Evolutionary conservation across 1,140 invertebrate species (phyloP).

Genomic region (Drosophila sproati): DNA sequence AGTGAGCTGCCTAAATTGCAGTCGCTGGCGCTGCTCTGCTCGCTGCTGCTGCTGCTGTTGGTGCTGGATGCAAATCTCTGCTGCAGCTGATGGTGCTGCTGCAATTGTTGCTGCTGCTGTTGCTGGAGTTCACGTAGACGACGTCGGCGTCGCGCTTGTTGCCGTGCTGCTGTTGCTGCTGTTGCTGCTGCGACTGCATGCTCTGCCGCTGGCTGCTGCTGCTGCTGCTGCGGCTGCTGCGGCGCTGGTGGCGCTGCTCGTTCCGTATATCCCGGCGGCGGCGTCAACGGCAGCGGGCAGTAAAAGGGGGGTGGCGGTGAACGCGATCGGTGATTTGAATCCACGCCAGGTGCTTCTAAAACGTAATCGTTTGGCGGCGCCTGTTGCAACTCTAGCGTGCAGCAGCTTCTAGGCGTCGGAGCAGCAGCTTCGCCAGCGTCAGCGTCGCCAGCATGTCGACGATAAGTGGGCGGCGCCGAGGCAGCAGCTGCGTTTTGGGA

Average conservation of each 20-base stretch:
- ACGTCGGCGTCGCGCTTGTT: slow-evolving; percentile 65
- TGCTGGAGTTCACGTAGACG: slow-evolving; percentile 63
- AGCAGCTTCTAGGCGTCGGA: slow-evolving; percentile 7
- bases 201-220: slow-evolving; percentile 25
- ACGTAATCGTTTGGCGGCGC: slow-evolving; percentile 69
- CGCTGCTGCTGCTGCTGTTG: slow-evolving; percentile 56
- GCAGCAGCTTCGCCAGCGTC: slow-evolving; percentile 7
- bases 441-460: slow-evolving; percentile 36
- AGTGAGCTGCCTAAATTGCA: slow-evolving; percentile 44
- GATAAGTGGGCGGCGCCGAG: slow-evolving; percentile 43
- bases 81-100: slow-evolving; percentile 40
- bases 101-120: slow-evolving; percentile 35
- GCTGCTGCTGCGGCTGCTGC: not conserved
- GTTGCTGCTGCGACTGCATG: slow-evolving; percentile 21
- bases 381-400: slow-evolving; percentile 43
- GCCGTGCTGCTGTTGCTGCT: slow-evolving; percentile 52
- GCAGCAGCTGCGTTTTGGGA: slow-evolving; percentile 16
- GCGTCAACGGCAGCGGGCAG: slow-evolving; percentile 63
- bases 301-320: slow-evolving; percentile 66
- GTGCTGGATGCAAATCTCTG: slow-evolving; percentile 61
- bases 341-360: slow-evolving; percentile 37
- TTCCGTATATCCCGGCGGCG: slow-evolving; percentile 75
- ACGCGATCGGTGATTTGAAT: slow-evolving; percentile 30
- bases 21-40: slow-evolving; percentile 46
- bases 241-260: slow-evolving; percentile 13